Conservation (phyloP, 2,113 vertebrate species). For the Galemys pyrenaicus region DNA sequence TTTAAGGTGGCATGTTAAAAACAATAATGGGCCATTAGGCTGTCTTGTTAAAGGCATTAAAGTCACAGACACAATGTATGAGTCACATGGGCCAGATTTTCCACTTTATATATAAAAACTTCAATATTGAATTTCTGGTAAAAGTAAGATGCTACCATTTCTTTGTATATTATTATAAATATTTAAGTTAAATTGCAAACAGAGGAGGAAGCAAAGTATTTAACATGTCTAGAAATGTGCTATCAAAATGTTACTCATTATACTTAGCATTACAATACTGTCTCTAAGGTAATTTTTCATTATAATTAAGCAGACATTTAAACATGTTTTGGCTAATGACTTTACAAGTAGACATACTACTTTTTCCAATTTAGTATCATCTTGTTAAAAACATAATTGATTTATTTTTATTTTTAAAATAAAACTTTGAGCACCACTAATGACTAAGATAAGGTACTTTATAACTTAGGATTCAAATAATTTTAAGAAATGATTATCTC, state of each 20-base stretch:
- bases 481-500: not conserved
- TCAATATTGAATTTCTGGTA: constrained; percentile 78
- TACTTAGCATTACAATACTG: not conserved
- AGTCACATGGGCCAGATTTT: constrained; percentile 82
- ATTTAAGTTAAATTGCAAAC: constrained; percentile 61
- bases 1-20: constrained; percentile 86
- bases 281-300: not conserved
- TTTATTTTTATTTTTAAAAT: constrained; percentile 26
- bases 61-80: constrained; percentile 78
- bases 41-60: constrained; percentile 87
- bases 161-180: constrained; percentile 61
- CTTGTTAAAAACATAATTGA: not conserved
- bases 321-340: not conserved
- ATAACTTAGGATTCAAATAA: not conserved
- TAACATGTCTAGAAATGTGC: constrained; percentile 8
- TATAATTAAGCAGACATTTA: not conserved
- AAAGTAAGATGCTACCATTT: constrained; percentile 74
- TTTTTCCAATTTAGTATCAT: not conserved
- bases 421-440: not conserved
- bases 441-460: not conserved
- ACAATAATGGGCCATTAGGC: constrained; percentile 86
- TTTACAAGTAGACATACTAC: not conserved
- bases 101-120: constrained; percentile 71
- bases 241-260: constrained; percentile 20
- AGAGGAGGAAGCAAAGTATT: not conserved